Evolutionary conservation across 2,113 vertebrate species (phyloP).

Genomic region (Albula goreensis): DNA sequence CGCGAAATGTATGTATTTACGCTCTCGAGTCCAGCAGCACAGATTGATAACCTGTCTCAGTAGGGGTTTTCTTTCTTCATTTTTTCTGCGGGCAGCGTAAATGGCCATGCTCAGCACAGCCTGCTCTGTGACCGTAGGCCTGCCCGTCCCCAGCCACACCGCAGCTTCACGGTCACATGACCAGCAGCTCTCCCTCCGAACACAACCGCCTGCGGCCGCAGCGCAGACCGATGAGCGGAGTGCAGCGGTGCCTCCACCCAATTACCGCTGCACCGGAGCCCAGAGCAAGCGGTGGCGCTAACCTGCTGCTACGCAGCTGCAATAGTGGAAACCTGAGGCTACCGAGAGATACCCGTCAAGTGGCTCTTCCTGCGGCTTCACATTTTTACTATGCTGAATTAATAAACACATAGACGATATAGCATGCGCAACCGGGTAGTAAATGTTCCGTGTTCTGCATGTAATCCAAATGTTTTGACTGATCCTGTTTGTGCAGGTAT

Average conservation of each 20-base stretch:
- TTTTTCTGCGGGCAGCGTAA: slow-evolving; percentile 39
- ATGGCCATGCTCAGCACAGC: background rate
- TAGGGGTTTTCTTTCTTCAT: background rate
- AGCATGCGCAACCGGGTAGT: background rate
- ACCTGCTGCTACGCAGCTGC: slow-evolving; percentile 17
- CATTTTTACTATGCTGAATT: background rate
- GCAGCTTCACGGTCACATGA: background rate
- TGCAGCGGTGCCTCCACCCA: background rate
- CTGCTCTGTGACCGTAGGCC: background rate
- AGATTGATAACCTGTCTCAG: slow-evolving; percentile 55
- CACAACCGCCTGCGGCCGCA: background rate
- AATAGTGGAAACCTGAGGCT: background rate
- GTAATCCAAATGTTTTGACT: background rate
- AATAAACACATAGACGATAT: background rate
- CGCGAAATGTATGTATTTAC: slow-evolving; percentile 38
- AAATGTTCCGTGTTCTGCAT: background rate
- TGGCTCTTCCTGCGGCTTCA: background rate
- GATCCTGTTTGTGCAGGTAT: background rate
- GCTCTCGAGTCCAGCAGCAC: slow-evolving; percentile 23
- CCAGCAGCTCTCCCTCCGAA: background rate
- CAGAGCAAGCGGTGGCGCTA: slow-evolving; percentile 7
- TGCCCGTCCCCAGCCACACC: background rate
- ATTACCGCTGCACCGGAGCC: slow-evolving; percentile 8
- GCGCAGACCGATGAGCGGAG: slow-evolving; percentile 7
- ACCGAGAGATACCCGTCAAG: background rate